Percentiles rank a stretch among this genome's conserved stretches.
Evolutionary conservation across 2,797 vertebrate genomes (phyloP).

Genomic region (Chelidonichthys spinosus): DNA sequence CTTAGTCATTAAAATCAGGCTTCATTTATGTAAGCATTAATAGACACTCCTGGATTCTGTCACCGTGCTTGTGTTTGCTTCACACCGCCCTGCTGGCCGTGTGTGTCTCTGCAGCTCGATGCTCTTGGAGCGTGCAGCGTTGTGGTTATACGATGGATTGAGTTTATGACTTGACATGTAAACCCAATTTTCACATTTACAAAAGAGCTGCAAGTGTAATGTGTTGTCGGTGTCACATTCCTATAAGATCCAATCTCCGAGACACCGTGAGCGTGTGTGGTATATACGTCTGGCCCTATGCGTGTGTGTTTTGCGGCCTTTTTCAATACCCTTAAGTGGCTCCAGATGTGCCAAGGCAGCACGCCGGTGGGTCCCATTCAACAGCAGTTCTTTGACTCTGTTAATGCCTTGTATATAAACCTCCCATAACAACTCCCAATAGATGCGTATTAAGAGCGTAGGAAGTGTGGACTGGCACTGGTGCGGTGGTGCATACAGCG

Average conservation of each 20-base stretch:
- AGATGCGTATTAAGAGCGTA: constrained; percentile 70
- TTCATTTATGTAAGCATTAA: constrained; percentile 51
- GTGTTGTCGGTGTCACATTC: constrained; percentile 69
- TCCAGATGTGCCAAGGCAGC: constrained; percentile 82
- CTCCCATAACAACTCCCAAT: constrained; percentile 77
- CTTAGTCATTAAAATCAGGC: constrained; percentile 44
- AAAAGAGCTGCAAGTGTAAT: constrained; percentile 42
- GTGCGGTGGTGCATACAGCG: constrained; percentile 49
- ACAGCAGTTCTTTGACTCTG: constrained; percentile 75
- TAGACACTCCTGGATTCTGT: constrained; percentile 15
- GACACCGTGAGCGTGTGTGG: constrained; percentile 49
- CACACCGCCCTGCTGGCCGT: background rate
- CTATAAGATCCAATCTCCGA: constrained; percentile 59
- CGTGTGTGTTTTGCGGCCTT: constrained; percentile 73
- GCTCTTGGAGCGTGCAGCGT: constrained; percentile 25
- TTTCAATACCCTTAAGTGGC: constrained; percentile 80
- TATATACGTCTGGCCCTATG: constrained; percentile 50
- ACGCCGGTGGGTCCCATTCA: constrained; percentile 75
- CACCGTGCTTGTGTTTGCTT: constrained; percentile 1
- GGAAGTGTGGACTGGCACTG: constrained; percentile 37
- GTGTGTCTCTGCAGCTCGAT: constrained; percentile 31
- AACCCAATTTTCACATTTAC: constrained; percentile 72
- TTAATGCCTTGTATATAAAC: constrained; percentile 81
- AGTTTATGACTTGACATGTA: constrained; percentile 68
- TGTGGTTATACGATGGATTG: constrained; percentile 55